Evolutionary conservation across 2,113 vertebrate species (phyloP).

Genomic region (Ivindomyrus marchei): DNA sequence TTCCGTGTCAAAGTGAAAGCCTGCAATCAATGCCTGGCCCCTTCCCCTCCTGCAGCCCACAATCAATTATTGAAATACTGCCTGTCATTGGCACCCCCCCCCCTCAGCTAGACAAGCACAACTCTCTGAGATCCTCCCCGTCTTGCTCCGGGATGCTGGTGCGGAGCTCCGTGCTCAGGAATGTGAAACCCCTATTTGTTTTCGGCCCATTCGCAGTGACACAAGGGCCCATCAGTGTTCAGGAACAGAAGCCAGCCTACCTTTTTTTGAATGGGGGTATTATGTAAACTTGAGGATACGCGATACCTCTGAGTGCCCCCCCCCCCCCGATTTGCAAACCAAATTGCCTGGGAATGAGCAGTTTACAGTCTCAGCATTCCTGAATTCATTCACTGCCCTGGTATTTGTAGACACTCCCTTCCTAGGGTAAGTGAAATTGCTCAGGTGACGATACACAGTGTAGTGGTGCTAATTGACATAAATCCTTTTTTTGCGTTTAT

Average conservation of each 20-base stretch:
- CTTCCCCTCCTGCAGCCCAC: not conserved
- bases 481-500: not conserved
- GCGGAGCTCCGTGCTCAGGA: not conserved
- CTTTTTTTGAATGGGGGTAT: slow-evolving; percentile 27
- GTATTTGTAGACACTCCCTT: slow-evolving; percentile 4
- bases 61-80: not conserved
- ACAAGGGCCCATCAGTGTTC: slow-evolving; percentile 12
- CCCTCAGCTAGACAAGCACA: not conserved
- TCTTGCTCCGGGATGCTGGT: not conserved
- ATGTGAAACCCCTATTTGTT: not conserved
- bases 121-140: not conserved
- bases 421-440: slow-evolving; percentile 8
- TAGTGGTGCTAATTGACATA: not conserved
- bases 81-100: not conserved
- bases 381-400: slow-evolving; percentile 24
- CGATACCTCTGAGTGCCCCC: slow-evolving; percentile 20
- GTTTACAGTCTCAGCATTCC: slow-evolving; percentile 31
- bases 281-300: slow-evolving; percentile 43
- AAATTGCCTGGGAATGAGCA: slow-evolving; percentile 33
- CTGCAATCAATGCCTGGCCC: not conserved
- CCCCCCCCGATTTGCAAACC: slow-evolving; percentile 43
- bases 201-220: slow-evolving; percentile 7
- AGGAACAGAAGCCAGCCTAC: slow-evolving; percentile 26
- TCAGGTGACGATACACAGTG: not conserved
- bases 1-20: not conserved